phyloP scores from a whole-genome alignment of 2,888 invertebrate species.

The Ormyrus nitidulus region DNA sequence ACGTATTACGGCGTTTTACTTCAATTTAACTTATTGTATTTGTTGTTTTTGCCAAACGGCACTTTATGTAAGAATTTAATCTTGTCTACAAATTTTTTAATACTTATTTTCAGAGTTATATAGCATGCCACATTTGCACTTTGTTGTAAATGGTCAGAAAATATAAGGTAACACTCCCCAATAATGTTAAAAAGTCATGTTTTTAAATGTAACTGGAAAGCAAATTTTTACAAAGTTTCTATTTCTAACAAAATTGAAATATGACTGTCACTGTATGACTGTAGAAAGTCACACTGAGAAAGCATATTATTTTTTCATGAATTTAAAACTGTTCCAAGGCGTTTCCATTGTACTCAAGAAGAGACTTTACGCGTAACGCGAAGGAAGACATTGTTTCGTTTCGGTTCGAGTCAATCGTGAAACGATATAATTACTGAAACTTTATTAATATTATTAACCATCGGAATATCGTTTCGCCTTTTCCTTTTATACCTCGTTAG shows the following conservation, averaged over 20 bases:
- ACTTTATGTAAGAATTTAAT: too few species aligned
- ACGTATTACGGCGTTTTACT: too few species aligned
- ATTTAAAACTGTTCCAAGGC: slow-evolving; percentile 14
- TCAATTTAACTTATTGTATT: too few species aligned
- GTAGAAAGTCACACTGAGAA: slow-evolving; percentile 48
- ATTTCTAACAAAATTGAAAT: slow-evolving; percentile 11
- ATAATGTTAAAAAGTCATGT: too few species aligned
- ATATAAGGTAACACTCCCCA: too few species aligned
- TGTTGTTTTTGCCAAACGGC: too few species aligned
- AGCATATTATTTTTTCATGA: slow-evolving; percentile 46
- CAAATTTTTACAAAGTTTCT: slow-evolving; percentile 16
- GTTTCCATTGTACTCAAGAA: slow-evolving; percentile 44
- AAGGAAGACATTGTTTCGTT: slow-evolving; percentile 42
- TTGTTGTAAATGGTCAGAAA: too few species aligned
- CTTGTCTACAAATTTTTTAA: too few species aligned
- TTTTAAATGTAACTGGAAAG: too few species aligned
- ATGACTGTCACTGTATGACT: slow-evolving; percentile 22
- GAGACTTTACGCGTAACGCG: slow-evolving; percentile 14
- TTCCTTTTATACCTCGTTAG: slow-evolving; percentile 35
- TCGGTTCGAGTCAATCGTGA: slow-evolving; percentile 24
- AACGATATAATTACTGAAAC: slow-evolving; percentile 37
- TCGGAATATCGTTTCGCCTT: slow-evolving; percentile 28
- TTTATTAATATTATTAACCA: slow-evolving; percentile 22
- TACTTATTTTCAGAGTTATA: too few species aligned
- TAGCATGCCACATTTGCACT: too few species aligned